These are phyloP conservation scores for Capromys pilorides DNA, from an alignment of 2,797 vertebrate genomes.

Conservation along the genomic window DNA sequence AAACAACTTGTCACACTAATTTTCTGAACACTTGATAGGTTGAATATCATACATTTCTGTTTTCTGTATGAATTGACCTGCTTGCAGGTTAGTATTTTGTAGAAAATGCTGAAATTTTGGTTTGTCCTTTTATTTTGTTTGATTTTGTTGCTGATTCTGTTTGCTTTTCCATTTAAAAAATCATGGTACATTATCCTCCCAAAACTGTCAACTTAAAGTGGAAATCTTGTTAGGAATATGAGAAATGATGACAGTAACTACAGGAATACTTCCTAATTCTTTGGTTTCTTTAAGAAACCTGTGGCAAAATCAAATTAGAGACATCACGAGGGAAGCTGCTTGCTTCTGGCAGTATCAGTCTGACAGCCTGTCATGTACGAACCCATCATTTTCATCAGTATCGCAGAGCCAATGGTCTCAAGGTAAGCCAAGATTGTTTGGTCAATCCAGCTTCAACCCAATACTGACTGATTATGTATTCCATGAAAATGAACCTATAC, in stretches of 20 bases:
- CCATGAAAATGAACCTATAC: slow-evolving; percentile 64
- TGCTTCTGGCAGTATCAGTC: slow-evolving; percentile 75
- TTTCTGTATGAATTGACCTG: slow-evolving; percentile 30
- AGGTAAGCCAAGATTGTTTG: slow-evolving; percentile 61
- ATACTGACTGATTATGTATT: slow-evolving; percentile 52
- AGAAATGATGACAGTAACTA: slow-evolving; percentile 76
- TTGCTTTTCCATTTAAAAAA: neutral
- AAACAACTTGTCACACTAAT: slow-evolving; percentile 70
- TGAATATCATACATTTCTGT: slow-evolving; percentile 57
- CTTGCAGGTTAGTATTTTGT: neutral
- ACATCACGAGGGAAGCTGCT: slow-evolving; percentile 75
- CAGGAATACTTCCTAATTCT: slow-evolving; percentile 70
- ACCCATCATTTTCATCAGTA: slow-evolving; percentile 78
- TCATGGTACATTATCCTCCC: slow-evolving; percentile 21
- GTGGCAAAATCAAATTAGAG: slow-evolving; percentile 76
- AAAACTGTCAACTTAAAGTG: slow-evolving; percentile 43
- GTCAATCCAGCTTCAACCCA: neutral
- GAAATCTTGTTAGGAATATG: slow-evolving; percentile 69
- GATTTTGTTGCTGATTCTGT: slow-evolving; percentile 37
- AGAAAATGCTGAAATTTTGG: slow-evolving; percentile 15
- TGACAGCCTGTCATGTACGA: slow-evolving; percentile 64
- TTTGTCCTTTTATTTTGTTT: neutral
- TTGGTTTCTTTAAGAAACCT: slow-evolving; percentile 68
- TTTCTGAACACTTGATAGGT: slow-evolving; percentile 63
- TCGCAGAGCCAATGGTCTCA: slow-evolving; percentile 66